phyloP scores from a whole-genome alignment of 2,113 vertebrate species.

The Strix uralensis region DNA sequence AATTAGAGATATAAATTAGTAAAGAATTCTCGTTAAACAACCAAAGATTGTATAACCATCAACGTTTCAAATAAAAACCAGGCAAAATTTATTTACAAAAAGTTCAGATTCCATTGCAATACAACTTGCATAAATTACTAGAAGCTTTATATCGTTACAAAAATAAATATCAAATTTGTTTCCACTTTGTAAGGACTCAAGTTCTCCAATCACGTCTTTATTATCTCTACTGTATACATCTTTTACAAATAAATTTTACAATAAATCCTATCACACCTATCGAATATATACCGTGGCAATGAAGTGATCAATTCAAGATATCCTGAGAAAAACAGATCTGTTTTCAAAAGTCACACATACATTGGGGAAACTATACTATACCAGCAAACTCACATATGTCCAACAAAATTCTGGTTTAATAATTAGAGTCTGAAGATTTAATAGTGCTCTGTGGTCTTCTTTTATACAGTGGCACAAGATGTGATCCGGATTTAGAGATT shows the following conservation, averaged over 20 bases:
- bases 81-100: conserved; percentile 98
- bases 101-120: conserved; percentile 95
- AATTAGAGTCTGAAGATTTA: conserved; percentile 74
- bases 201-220: conserved; percentile 85
- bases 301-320: conserved; percentile 88
- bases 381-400: conserved; percentile 80
- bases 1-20: conserved; percentile 99
- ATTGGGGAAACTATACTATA: conserved; percentile 84
- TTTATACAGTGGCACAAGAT: conserved; percentile 86
- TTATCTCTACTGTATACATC: conserved; percentile 84
- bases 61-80: conserved; percentile 96
- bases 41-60: conserved; percentile 89
- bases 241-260: conserved; percentile 88
- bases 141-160: conserved; percentile 96
- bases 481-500: conserved; percentile 80
- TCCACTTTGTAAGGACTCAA: conserved; percentile 93
- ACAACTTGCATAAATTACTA: conserved; percentile 99
- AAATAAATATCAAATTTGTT: conserved; percentile 99
- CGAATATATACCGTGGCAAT: conserved; percentile 92
- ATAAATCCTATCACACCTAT: conserved; percentile 87
- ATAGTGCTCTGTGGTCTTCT: conserved; percentile 81
- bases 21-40: conserved; percentile 95
- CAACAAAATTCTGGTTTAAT: conserved; percentile 71
- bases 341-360: conserved; percentile 88
- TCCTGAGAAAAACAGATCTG: conserved; percentile 95